Conservation (phyloP, 2,113 vertebrate species). For the Scortum barcoo region DNA sequence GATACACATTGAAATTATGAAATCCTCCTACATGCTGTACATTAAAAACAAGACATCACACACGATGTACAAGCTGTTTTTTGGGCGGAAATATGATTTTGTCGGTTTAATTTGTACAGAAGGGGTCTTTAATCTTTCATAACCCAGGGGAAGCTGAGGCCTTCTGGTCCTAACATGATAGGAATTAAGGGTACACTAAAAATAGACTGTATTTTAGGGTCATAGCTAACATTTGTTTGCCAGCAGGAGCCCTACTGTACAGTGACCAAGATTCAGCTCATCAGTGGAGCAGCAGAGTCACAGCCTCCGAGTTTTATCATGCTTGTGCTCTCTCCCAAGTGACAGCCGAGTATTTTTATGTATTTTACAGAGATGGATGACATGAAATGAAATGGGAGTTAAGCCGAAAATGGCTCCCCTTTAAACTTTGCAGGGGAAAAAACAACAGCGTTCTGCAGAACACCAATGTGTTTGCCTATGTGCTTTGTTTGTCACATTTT, state of each 20-base stretch:
- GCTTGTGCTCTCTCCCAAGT: not conserved
- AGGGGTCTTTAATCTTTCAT: constrained; percentile 73
- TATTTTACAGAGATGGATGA: not conserved
- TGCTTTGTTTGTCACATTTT: constrained; percentile 39
- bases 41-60: constrained; percentile 27
- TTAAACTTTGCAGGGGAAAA: constrained; percentile 29
- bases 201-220: constrained; percentile 62
- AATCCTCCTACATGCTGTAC: not conserved
- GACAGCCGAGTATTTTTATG: not conserved
- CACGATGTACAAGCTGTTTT: constrained; percentile 49
- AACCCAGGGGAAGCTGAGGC: constrained; percentile 54
- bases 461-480: not conserved
- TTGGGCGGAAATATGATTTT: constrained; percentile 56
- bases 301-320: not conserved
- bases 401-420: constrained; percentile 18
- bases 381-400: constrained; percentile 34
- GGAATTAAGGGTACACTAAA: constrained; percentile 67
- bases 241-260: constrained; percentile 30
- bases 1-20: not conserved
- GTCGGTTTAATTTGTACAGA: constrained; percentile 58
- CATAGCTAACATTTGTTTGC: constrained; percentile 55
- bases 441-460: constrained; percentile 27
- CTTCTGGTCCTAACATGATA: constrained; percentile 57
- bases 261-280: constrained; percentile 42
- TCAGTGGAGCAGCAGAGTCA: constrained; percentile 15